A percentile compares a stretch with the other conserved stretches of the same genome.
Evolutionary conservation across 2,113 vertebrate species (phyloP).

Genomic region (Pantherophis guttatus): DNA sequence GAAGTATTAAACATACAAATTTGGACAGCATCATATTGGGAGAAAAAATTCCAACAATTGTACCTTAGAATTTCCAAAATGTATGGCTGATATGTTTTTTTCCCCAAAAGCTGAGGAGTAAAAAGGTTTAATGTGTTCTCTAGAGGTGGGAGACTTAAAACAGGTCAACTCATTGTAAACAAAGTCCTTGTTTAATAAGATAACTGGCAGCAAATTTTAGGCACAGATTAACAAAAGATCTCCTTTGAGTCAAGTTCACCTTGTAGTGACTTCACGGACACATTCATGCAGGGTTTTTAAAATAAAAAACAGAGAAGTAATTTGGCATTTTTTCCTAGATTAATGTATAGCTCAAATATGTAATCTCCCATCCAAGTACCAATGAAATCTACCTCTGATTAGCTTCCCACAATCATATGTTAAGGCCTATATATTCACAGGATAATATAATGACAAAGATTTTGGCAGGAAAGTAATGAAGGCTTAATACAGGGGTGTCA

Average conservation of each 20-base stretch:
- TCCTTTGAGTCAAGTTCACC: neutral
- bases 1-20: neutral
- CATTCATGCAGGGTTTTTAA: neutral
- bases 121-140: neutral
- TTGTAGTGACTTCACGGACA: neutral
- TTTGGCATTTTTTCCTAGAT: neutral
- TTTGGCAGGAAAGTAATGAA: neutral
- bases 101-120: neutral
- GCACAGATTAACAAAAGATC: neutral
- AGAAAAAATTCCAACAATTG: neutral
- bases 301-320: neutral
- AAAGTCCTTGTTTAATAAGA: neutral
- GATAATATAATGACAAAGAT: neutral
- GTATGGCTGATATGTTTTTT: neutral
- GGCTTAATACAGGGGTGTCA: neutral
- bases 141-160: neutral
- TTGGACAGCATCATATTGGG: neutral
- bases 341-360: neutral
- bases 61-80: neutral
- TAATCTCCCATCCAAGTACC: neutral
- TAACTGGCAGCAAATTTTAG: neutral
- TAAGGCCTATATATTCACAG: neutral
- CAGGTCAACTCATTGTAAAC: neutral
- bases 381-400: neutral
- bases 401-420: neutral